Evolutionary conservation across 2,113 vertebrate genomes (phyloP), one percentile per base, ranked within the genome.

Genomic region (Emberiza fucata): DNA sequence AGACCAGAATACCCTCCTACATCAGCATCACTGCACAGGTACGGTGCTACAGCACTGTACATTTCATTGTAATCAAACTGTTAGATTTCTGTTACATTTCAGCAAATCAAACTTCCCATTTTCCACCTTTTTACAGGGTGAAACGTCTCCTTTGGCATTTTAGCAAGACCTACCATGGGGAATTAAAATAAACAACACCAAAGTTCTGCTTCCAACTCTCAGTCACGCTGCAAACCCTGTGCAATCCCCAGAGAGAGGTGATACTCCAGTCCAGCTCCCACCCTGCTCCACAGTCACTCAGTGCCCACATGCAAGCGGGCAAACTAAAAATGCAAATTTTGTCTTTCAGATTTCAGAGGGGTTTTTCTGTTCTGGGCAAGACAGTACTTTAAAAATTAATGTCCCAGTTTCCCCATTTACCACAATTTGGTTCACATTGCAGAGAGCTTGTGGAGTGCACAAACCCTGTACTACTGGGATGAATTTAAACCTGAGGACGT

Each of bases 181-280:
- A 80, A 78, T 56, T 63, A 69, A 80, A 82, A 45, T 9, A 44
- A 37, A 60, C 23, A 80, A 37, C 68, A 37, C 14, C 17, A 28
- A 84, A 89, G 27, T 91, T 81, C 70, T 78, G 24, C 44, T 89
- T 85, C 73, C 35, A 8, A 0, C 28, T 86, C 72, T 51, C 31
- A 61, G 24, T 29, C 51, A 50, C 0, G 0, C 29, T 71, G 56
- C 28, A 39, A 61, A 86, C 33, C 5, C 6, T 12, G 9, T 4
- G 4, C 1, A 6, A 71, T 18, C 28, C 45, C 1, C 0, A 27
- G 22, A 65, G 25, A 71, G 21, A 60, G 0, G 2, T 0, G 0
- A 48, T 7, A n/a, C 18, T 64, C 16, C 8, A 47, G 11, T 21
- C 27, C 69, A 59, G 54, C 51, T 73, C 35, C n/a, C 59, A 71